Evolutionary conservation across 1,140 invertebrate genomes (phyloP).

Genomic region (Maconellicoccus hirsutus): DNA sequence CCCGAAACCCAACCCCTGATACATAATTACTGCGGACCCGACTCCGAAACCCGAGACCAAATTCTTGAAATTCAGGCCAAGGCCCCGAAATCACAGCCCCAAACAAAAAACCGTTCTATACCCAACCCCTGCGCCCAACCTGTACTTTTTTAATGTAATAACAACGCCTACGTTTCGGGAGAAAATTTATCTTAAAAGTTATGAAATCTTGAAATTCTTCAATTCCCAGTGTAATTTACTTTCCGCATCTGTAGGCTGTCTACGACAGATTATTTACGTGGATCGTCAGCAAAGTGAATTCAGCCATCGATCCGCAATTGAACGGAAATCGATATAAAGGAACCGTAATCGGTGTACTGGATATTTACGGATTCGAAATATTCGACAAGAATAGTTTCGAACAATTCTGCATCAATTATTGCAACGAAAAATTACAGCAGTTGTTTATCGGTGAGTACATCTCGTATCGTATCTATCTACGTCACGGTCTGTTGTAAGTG

Average conservation of each 20-base stretch:
- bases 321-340: conserved; percentile 40
- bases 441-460: conserved; percentile 73
- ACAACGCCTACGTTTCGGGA: too few species aligned
- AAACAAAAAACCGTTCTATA: too few species aligned
- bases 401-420: conserved; percentile 95
- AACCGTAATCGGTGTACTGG: conserved; percentile 86
- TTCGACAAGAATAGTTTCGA: conserved; percentile 92
- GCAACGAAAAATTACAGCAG: conserved; percentile 93
- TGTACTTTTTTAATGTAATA: too few species aligned
- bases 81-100: too few species aligned
- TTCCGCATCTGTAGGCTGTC: conserved; percentile 50
- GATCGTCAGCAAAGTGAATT: conserved; percentile 82
- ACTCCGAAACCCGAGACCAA: too few species aligned
- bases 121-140: too few species aligned
- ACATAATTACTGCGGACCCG: too few species aligned
- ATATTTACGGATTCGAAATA: conserved; percentile 97
- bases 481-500: background rate
- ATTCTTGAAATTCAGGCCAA: too few species aligned
- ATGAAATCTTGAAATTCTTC: too few species aligned
- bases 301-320: conserved; percentile 49
- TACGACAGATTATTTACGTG: conserved; percentile 86
- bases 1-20: too few species aligned
- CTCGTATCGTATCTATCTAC: too few species aligned
- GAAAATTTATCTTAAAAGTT: too few species aligned
- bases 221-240: background rate